These are phyloP conservation scores for Gobio occitaniae DNA, from an alignment of 2,797 vertebrate species.

Conservation along the genomic window DNA sequence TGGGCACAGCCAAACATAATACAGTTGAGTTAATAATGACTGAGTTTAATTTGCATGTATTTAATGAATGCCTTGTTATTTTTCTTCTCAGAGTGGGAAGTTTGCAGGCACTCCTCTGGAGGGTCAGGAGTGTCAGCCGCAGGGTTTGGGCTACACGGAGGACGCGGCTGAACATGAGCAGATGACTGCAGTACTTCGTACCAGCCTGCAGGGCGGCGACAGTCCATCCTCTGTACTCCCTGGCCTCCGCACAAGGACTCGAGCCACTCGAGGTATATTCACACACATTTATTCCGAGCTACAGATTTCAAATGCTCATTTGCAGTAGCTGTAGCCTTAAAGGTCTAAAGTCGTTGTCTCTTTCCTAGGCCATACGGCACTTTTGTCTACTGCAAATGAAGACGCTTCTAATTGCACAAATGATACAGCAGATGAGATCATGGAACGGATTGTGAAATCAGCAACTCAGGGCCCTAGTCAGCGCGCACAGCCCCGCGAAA, in stretches of 20 bases:
- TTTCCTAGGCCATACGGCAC: slow-evolving; percentile 81
- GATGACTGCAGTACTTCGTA: slow-evolving; percentile 95
- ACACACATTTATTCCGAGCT: not conserved
- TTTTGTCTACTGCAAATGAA: slow-evolving; percentile 83
- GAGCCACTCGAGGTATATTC: slow-evolving; percentile 74
- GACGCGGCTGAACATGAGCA: slow-evolving; percentile 92
- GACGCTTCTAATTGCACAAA: slow-evolving; percentile 87
- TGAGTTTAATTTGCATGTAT: not conserved
- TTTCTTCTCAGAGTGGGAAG: slow-evolving; percentile 85
- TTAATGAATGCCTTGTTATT: not conserved
- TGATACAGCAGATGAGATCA: slow-evolving; percentile 95
- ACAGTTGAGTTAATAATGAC: not conserved
- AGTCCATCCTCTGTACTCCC: slow-evolving; percentile 73
- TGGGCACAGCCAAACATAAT: not conserved
- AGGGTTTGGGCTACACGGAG: slow-evolving; percentile 86
- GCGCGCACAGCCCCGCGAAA: slow-evolving; percentile 89
- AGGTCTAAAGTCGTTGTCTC: not conserved
- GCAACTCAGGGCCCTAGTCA: slow-evolving; percentile 95
- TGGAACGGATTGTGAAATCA: slow-evolving; percentile 97
- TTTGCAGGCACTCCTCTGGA: slow-evolving; percentile 81
- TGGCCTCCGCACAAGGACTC: slow-evolving; percentile 87
- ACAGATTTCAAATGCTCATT: not conserved
- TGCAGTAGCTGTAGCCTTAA: not conserved
- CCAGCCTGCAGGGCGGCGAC: slow-evolving; percentile 72
- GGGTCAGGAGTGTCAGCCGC: slow-evolving; percentile 77